Evolutionary conservation across 2,797 vertebrate genomes (phyloP), one percentile per base, ranked within the genome.

Genomic region (Remorina albescens): DNA sequence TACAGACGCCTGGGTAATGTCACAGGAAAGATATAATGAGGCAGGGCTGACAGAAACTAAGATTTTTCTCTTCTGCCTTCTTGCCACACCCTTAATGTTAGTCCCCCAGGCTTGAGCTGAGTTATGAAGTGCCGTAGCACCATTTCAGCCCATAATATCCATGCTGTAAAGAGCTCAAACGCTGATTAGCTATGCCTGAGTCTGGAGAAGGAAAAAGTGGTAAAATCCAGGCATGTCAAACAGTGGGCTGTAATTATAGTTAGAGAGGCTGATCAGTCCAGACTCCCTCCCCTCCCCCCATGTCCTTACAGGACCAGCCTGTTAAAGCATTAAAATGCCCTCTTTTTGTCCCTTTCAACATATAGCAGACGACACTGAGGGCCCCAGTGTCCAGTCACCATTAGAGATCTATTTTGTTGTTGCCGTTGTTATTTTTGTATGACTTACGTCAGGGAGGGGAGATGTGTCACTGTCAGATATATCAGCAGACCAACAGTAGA

Each of bases 301-400:
- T 74, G 82, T 70, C 78, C 68, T 76, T 25, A 61, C 58, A 63
- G 67, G 74, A 76, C 41, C 30, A 25, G 56, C 69, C 85, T 74
- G 76, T 76, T 83, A 69, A 84, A 85, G 84, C 88, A 86, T 87
- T 87, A 85, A 91, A 90, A 88, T 63, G 57, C 63, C 74, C 80
- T 84, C 71, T 83, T 88, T 86, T 91, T 91, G 87, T 87, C 81
- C 80, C 77, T 15, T 49, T 72, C 74, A 72, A 67, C 68, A 60
- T 74, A 73, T 57, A 67, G 60, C 28, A 55, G 74, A 65, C 61
- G 64, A 66, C 56, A 82, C 64, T 58, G 56, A 74, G 51, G 66
- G 57, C 60, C 81, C 70, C 79, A 80, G 71, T 79, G 34, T 71
- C 71, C 65, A 77, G 59, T 70, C 81, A 71, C 67, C 58, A 71